These are phyloP conservation scores for Drosophila teissieri DNA, from an alignment of 1,140 invertebrate genomes.

Conservation along the genomic window DNA sequence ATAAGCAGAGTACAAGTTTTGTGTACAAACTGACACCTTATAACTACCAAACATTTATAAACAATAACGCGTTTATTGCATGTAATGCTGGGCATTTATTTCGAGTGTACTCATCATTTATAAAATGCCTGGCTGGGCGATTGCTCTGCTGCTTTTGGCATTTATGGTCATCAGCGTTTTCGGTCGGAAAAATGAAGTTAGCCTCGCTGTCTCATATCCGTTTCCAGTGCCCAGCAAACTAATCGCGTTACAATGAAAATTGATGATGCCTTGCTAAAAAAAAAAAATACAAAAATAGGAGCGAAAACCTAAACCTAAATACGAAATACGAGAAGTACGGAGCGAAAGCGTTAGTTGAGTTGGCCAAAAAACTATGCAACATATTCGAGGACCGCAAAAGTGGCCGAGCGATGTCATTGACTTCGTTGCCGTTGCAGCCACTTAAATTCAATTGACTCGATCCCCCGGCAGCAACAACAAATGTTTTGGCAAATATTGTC, in stretches of 20 bases:
- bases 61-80: too few relatives aligned
- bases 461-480: conserved; percentile 50
- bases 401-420: conserved; percentile 70
- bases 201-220: conserved; percentile 69
- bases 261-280: conserved; percentile 63
- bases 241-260: conserved; percentile 83
- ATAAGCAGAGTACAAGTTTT: too few relatives aligned
- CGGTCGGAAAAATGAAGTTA: conserved; percentile 72
- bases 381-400: conserved; percentile 69
- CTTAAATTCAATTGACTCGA: conserved; percentile 76
- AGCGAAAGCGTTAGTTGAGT: conserved; percentile 6
- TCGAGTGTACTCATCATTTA: conserved; percentile 73
- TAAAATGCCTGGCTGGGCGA: conserved; percentile 61
- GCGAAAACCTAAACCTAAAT: conserved; percentile 13
- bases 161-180: conserved; percentile 59
- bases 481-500: conserved; percentile 74
- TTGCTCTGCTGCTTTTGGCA: conserved; percentile 37
- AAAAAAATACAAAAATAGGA: neutral
- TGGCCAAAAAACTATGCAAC: conserved; percentile 58
- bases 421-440: conserved; percentile 66
- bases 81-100: neutral
- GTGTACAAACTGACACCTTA: too few relatives aligned
- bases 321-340: conserved; percentile 9
- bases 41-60: too few relatives aligned
- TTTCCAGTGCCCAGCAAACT: conserved; percentile 52